A percentile compares a stretch with the other conserved stretches of the same genome.
phyloP scores from a whole-genome alignment of 2,888 invertebrate species.

The Polydrusus tereticollis region DNA sequence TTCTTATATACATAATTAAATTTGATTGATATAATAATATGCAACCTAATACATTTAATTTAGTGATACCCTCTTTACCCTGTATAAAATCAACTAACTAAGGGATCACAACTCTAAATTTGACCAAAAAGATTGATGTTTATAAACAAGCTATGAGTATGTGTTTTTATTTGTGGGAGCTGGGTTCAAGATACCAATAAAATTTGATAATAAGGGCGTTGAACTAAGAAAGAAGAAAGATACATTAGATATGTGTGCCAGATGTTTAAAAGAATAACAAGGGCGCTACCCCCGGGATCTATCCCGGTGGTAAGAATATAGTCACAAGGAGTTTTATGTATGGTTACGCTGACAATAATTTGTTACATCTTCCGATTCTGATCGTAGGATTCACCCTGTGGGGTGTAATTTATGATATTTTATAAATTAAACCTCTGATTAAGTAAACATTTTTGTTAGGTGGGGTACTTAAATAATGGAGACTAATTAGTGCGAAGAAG shows the following conservation, averaged over 20 bases:
- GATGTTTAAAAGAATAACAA: constrained; percentile 38
- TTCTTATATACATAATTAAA: too few relatives aligned
- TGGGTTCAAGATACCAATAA: constrained; percentile 33
- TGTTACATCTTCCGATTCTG: constrained; percentile 24
- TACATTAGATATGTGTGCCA: constrained; percentile 37
- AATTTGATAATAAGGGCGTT: constrained; percentile 36
- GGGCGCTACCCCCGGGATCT: constrained; percentile 44
- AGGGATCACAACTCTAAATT: neutral
- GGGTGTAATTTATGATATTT: neutral
- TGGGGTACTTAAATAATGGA: neutral
- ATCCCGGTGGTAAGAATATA: constrained; percentile 37
- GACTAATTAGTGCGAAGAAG: too few relatives aligned
- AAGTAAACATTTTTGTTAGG: neutral
- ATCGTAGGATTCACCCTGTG: constrained; percentile 17
- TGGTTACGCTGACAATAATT: constrained; percentile 40
- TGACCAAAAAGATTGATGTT: neutral
- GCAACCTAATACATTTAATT: neutral
- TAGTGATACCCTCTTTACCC: neutral
- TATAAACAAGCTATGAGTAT: constrained; percentile 19
- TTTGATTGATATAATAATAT: neutral
- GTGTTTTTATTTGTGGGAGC: constrained; percentile 23
- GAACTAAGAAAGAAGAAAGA: constrained; percentile 34
- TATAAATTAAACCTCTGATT: neutral
- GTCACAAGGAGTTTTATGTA: constrained; percentile 31
- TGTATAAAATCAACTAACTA: neutral